Percentiles rank a stretch among this genome's conserved stretches.
Evolutionary conservation across 2,888 invertebrate species (phyloP).

Genomic region (Furcula furcula): DNA sequence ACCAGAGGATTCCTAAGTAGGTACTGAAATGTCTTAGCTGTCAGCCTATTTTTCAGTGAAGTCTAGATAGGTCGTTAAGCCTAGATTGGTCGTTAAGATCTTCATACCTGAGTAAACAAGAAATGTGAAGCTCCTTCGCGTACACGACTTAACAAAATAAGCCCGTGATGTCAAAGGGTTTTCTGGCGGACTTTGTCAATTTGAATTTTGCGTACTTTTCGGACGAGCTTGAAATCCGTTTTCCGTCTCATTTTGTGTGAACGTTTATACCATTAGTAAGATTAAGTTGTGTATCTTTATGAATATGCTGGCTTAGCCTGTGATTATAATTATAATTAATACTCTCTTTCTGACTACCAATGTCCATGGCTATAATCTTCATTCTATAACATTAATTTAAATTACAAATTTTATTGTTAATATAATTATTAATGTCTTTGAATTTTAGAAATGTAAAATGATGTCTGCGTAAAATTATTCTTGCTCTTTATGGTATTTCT

Average conservation of each 20-base stretch:
- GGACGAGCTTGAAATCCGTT: background rate
- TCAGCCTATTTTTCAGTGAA: background rate
- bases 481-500: too few species aligned
- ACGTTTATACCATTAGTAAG: background rate
- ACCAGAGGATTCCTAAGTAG: too few species aligned
- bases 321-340: too few species aligned
- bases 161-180: background rate
- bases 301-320: too few species aligned
- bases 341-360: too few species aligned
- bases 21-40: too few species aligned
- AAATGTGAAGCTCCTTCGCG: constrained; percentile 1
- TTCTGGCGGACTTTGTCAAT: constrained; percentile 1
- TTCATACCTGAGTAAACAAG: background rate
- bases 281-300: background rate
- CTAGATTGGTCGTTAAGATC: background rate
- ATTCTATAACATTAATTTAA: too few species aligned
- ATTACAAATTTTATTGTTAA: too few species aligned
- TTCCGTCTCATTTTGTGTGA: background rate
- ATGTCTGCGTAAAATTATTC: too few species aligned
- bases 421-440: too few species aligned
- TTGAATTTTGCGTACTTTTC: background rate
- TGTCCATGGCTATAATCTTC: too few species aligned
- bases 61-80: background rate
- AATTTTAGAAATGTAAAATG: too few species aligned
- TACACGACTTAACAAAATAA: background rate